Conservation (phyloP, 1,140 invertebrate species). For the Chymomyza costata region DNA sequence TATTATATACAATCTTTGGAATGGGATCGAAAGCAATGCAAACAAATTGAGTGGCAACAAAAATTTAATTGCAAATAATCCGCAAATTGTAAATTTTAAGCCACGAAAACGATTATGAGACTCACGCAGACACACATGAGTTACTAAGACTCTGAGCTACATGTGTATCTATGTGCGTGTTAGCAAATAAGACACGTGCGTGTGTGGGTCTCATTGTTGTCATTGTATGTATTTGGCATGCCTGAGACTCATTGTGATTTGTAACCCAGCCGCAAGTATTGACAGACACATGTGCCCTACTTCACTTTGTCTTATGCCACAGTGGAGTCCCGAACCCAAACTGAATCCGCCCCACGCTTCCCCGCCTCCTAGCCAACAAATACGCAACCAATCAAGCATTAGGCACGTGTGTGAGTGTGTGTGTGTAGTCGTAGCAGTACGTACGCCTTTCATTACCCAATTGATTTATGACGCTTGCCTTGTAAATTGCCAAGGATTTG, state of each 20-base stretch:
- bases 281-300: slow-evolving; percentile 21
- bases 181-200: not conserved
- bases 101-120: slow-evolving; percentile 35
- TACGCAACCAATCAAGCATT: not conserved
- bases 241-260: slow-evolving; percentile 17
- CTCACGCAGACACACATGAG: slow-evolving; percentile 2
- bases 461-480: slow-evolving; percentile 46
- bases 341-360: no score
- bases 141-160: no score
- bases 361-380: not conserved
- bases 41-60: no score
- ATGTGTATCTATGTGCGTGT: no score
- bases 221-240: not conserved
- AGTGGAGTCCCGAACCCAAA: no score
- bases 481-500: slow-evolving; percentile 44
- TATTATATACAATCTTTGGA: no score
- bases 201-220: not conserved
- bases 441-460: slow-evolving; percentile 34
- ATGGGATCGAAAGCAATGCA: slow-evolving; percentile 1
- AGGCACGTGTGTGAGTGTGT: slow-evolving; percentile 33
- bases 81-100: slow-evolving; percentile 37
- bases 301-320: slow-evolving; percentile 18
- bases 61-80: slow-evolving; percentile 42
- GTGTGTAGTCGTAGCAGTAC: not conserved
- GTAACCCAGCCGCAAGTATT: slow-evolving; percentile 19